Conservation (phyloP, 1,140 invertebrate genomes). For the Halictus rubicundus region DNA sequence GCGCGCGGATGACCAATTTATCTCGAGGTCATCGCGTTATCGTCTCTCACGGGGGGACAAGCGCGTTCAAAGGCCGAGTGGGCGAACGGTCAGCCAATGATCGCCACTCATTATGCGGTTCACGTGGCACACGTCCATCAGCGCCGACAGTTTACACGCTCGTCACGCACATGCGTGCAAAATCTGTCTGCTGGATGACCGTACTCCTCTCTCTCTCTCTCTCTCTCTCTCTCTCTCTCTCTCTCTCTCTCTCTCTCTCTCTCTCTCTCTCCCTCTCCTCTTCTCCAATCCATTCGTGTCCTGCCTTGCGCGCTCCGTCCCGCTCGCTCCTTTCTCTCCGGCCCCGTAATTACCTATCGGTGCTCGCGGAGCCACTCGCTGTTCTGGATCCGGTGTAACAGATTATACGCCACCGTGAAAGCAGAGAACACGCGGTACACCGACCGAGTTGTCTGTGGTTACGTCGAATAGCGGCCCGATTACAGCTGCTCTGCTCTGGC, state of each 20-base stretch:
- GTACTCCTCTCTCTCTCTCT: background rate
- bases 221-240: too few relatives aligned
- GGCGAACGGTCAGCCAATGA: constrained; percentile 60
- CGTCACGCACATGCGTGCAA: constrained; percentile 57
- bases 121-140: constrained; percentile 67
- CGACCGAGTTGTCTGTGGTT: background rate
- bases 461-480: background rate
- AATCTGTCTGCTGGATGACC: constrained; percentile 41
- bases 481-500: background rate
- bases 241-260: background rate
- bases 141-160: constrained; percentile 49
- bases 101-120: constrained; percentile 63
- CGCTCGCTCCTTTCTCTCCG: constrained; percentile 1
- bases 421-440: background rate
- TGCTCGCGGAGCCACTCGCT: background rate
- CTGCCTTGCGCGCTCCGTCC: background rate
- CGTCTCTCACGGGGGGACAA: constrained; percentile 36
- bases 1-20: constrained; percentile 51
- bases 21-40: constrained; percentile 65
- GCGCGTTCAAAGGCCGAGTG: constrained; percentile 47
- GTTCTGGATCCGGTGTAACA: constrained; percentile 3
- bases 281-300: background rate
- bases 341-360: constrained; percentile 21
- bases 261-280: too few relatives aligned
- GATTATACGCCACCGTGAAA: constrained; percentile 8